A percentile compares a stretch with the other conserved stretches of the same genome.
These are phyloP conservation scores for Hemicordylus capensis DNA, from an alignment of 2,113 vertebrate species.

Conservation along the genomic window DNA sequence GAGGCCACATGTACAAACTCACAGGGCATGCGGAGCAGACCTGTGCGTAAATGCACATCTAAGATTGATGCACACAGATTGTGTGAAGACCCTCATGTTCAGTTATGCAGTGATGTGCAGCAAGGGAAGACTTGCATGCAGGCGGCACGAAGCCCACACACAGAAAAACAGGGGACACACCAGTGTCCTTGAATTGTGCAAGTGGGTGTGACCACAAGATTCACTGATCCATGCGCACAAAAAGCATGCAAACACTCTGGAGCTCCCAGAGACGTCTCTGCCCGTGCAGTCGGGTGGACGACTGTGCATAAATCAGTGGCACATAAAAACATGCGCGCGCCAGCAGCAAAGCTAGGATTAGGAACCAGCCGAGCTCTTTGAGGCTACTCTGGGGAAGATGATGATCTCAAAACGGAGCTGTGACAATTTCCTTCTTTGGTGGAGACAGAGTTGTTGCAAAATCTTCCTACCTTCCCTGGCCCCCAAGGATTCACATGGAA, in stretches of 20 bases:
- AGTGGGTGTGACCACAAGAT: neutral
- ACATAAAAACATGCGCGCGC: neutral
- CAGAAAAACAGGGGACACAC: neutral
- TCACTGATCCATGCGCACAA: neutral
- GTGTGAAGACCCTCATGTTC: neutral
- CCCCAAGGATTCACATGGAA: neutral
- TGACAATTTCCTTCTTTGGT: neutral
- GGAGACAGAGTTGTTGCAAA: conserved; percentile 1
- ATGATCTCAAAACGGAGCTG: neutral
- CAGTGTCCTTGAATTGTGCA: neutral
- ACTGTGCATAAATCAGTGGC: conserved; percentile 17
- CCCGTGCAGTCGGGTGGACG: neutral
- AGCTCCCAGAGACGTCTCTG: conserved; percentile 11
- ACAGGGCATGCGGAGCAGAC: neutral
- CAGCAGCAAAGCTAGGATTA: conserved; percentile 10
- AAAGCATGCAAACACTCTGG: neutral
- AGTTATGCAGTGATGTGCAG: neutral
- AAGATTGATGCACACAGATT: neutral
- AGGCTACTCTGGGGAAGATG: neutral
- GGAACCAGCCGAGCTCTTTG: neutral
- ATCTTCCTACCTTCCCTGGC: neutral
- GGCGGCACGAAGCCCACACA: neutral
- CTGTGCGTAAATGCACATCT: neutral
- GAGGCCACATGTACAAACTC: neutral
- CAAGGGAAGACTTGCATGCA: neutral